Conservation (phyloP, 2,888 invertebrate species). For the Brachyptera putata region DNA sequence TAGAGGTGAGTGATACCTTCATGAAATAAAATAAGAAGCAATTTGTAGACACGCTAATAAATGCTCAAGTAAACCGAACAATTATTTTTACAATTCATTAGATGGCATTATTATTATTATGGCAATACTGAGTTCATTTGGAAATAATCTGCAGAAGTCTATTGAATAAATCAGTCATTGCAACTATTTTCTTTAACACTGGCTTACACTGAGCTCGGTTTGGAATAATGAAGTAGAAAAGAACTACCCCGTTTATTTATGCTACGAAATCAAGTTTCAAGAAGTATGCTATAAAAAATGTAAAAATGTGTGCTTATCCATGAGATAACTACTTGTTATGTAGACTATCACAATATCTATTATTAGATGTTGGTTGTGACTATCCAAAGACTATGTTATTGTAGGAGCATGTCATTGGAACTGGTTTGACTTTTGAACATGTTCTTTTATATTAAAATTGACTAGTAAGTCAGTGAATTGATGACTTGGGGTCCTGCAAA, state of each 20-base stretch:
- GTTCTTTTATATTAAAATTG: not conserved
- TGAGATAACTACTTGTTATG: constrained; percentile 32
- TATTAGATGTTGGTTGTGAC: constrained; percentile 29
- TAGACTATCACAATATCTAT: constrained; percentile 32
- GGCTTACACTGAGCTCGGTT: constrained; percentile 32
- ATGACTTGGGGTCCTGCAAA: too few species aligned
- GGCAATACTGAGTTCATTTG: too few species aligned
- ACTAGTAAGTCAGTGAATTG: not conserved
- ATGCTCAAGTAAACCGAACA: too few species aligned
- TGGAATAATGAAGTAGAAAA: constrained; percentile 34
- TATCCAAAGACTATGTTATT: constrained; percentile 26
- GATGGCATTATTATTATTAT: too few species aligned
- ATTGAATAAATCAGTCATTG: too few species aligned
- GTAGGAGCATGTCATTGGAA: constrained; percentile 32
- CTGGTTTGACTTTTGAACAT: constrained; percentile 1
- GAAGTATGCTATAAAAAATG: constrained; percentile 36
- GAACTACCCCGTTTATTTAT: constrained; percentile 32
- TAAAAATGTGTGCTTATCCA: constrained; percentile 36
- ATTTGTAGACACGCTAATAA: too few species aligned
- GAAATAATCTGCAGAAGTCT: too few species aligned
- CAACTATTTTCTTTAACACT: too few species aligned
- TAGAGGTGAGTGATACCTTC: too few species aligned
- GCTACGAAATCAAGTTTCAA: constrained; percentile 35
- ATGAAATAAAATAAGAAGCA: too few species aligned
- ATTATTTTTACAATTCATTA: too few species aligned